Base-by-base conservation (phyloP, 1,140 invertebrate species). In the Leucophenga varia region DNA sequence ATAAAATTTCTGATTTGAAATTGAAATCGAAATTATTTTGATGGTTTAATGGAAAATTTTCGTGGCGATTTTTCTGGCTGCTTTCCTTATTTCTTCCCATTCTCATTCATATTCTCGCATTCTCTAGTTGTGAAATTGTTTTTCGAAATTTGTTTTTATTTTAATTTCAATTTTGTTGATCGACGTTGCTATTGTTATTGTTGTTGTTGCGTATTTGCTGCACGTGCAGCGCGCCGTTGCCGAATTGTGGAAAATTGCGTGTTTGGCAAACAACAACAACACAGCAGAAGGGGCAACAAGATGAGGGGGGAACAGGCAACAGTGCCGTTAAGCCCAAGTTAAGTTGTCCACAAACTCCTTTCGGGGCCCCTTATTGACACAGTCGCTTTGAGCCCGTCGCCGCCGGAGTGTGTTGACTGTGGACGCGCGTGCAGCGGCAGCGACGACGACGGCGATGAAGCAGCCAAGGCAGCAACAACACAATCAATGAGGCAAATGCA, bases 141-240 rank as follows among this genome's bases (percentile, higher is more conserved):
- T n/a, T n/a, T n/a, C n/a, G 14, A 57, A 61, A 59, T 61, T 65
- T 67, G 63, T 67, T 65, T 51, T 55, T 64, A 65, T 67, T 63
- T 65, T 59, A 67, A 67, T 65, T 67, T 59, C 32, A 14, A 57
- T 67, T 53, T 53, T 54, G 38, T 47, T 54, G 52, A 68, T 63
- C 49, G 52, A 25, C 36, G 35, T 36, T 46, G 41, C 34, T 49
- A 36, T 47, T 59, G 44, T 49, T 39, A n/a, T n/a, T n/a, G 36
- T 22, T 52, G n/a, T 19, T 48, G 25, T 34, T 30, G 32, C 20
- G n/a, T n/a, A n/a, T n/a, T n/a, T 28, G 25, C 22, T 52, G 49
- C 53, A 55, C 55, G 53, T 55, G 51, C 57, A 44, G 34, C 32
- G 43, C 21, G n/a, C n/a, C n/a, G n/a, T n/a, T n/a, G n/a, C 42